These are phyloP conservation scores for Drosophila dunni DNA, from an alignment of 1,140 invertebrate species.

Conservation along the genomic window DNA sequence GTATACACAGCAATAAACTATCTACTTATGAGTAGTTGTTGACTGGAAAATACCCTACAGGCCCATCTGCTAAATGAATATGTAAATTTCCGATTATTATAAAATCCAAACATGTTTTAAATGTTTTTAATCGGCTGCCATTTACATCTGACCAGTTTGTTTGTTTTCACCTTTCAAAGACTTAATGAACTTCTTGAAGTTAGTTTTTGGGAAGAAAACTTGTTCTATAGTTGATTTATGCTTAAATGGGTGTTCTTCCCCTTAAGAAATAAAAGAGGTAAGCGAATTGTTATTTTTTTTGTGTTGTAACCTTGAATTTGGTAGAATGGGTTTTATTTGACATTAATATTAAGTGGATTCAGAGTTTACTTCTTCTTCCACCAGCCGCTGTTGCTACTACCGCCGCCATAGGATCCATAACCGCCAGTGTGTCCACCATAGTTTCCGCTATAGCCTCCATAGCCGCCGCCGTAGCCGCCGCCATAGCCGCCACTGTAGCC, in stretches of 20 bases:
- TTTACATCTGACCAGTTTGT: background rate
- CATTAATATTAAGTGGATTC: background rate
- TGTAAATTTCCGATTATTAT: too few relatives aligned
- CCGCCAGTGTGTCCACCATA: constrained; percentile 56
- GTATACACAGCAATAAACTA: too few relatives aligned
- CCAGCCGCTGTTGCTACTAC: constrained; percentile 43
- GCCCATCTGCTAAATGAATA: too few relatives aligned
- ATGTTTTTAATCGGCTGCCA: too few relatives aligned
- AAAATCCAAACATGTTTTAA: too few relatives aligned
- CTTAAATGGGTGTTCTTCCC: constrained; percentile 12
- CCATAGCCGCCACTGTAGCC: constrained; percentile 32
- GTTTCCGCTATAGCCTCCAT: constrained; percentile 40
- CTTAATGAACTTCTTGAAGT: background rate
- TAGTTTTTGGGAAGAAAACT: background rate
- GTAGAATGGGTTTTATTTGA: constrained; percentile 51
- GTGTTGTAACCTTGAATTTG: constrained; percentile 19
- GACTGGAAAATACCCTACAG: too few relatives aligned
- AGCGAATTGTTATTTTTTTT: constrained; percentile 6
- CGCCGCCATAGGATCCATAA: constrained; percentile 49
- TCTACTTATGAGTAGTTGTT: too few relatives aligned
- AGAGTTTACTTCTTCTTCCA: constrained; percentile 61
- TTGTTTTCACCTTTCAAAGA: constrained; percentile 7
- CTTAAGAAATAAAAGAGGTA: constrained; percentile 11
- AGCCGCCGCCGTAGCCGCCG: constrained; percentile 34
- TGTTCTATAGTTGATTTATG: constrained; percentile 10